Percentiles rank a stretch among this genome's conserved stretches.
These are phyloP conservation scores for Tillus elongatus DNA, from an alignment of 2,888 invertebrate species.

Conservation along the genomic window DNA sequence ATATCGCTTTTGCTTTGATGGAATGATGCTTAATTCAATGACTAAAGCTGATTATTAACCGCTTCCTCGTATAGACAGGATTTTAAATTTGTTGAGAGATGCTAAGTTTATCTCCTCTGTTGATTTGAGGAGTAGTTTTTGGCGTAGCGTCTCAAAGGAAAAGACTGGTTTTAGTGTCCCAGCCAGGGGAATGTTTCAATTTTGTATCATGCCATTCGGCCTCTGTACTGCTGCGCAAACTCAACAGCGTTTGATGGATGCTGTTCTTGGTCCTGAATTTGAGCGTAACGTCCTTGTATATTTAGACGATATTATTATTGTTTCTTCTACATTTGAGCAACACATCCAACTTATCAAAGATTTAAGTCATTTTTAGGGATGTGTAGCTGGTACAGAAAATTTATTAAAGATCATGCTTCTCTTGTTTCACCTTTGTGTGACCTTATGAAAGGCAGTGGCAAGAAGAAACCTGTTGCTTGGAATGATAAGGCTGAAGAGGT, in stretches of 20 bases:
- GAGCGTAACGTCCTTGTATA: conserved; percentile 15
- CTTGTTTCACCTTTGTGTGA: not conserved
- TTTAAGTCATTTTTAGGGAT: conserved; percentile 1
- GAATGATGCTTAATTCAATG: too few species aligned
- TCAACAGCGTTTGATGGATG: conserved; percentile 22
- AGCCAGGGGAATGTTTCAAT: conserved; percentile 25
- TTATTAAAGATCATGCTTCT: not conserved
- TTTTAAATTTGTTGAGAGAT: conserved; percentile 16
- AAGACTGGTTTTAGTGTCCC: conserved; percentile 27
- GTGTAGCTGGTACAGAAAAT: not conserved
- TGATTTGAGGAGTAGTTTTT: conserved; percentile 22
- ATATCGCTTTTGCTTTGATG: too few species aligned
- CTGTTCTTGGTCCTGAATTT: conserved; percentile 19
- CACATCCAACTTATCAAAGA: conserved; percentile 19
- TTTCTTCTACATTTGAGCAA: conserved; percentile 18
- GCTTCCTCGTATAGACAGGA: too few species aligned
- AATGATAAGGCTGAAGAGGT: not conserved
- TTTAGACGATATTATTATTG: conserved; percentile 23
- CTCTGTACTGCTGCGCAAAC: conserved; percentile 20
- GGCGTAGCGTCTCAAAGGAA: conserved; percentile 19
- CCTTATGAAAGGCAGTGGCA: too few species aligned
- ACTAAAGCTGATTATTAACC: too few species aligned
- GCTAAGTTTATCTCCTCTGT: conserved; percentile 17
- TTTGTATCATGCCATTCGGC: conserved; percentile 18
- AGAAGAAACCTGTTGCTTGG: not conserved